Evolutionary conservation across 2,888 invertebrate species (phyloP), one percentile per base, ranked within the genome.

Genomic region (Scaptomyza cyrtandrae): DNA sequence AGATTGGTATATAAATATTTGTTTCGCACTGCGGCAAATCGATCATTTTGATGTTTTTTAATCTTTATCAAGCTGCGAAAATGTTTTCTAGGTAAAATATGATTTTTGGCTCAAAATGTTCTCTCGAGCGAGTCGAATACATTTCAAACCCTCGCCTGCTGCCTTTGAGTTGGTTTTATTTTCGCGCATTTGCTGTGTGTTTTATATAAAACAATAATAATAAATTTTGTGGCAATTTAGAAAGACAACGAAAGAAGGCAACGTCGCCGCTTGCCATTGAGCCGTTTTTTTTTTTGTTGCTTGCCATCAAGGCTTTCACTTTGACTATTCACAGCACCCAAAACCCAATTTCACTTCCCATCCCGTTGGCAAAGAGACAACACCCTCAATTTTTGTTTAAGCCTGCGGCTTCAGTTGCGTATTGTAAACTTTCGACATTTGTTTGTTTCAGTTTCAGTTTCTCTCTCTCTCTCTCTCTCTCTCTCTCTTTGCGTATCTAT

Each of bases 141-240:
- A 6, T 33, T 33, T 3, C 0, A 6, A 31, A n/a, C 31, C 35
- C 14, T 19, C 7, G 7, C 13, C 37, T 37, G 35, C 29, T 19
- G 6, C 24, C 50, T n/a, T 24, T 33, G 6, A 39, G 55, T 54
- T 67, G 59, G 71, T 59, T 84, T 76, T 74, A 82, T 82, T 76
- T 80, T 84, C 80, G 82, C 85, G 80, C 71, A 73, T 86, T 82
- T 86, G 63, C 83, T 77, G 79, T 79, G 29, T 29, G 5, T 19
- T 33, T 83, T 83, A 65, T 77, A 79, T 70, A 72, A 73, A 86
- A 84, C 86, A 83, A 86, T 86, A 86, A 81, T 81, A 78, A 86
- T 88, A 86, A 83, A 88, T 86, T 86, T 78, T 56, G 75, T 59
- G 84, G 80, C 84, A 81, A 80, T 86, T 82, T 71, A 52, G 70